Evolutionary conservation across 2,797 vertebrate species (phyloP).

Genomic region (Loris lydekkerianus): DNA sequence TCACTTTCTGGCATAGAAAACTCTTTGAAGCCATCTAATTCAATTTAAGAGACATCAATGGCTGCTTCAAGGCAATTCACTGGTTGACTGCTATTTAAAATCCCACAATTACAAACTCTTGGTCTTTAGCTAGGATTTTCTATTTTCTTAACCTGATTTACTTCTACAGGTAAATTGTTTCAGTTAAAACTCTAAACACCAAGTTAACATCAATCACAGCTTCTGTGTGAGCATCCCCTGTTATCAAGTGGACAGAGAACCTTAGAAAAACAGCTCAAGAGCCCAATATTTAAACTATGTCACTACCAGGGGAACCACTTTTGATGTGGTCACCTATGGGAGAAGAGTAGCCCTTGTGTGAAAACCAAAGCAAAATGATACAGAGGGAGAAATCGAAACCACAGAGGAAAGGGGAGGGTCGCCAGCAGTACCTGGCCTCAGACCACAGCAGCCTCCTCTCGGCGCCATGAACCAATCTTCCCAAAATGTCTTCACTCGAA

Average conservation of each 20-base stretch:
- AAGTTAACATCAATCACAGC: background rate
- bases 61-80: background rate
- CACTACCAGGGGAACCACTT: background rate
- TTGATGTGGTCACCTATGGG: background rate
- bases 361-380: background rate
- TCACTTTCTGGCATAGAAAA: background rate
- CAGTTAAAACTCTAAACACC: background rate
- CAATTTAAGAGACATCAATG: background rate
- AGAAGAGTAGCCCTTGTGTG: background rate
- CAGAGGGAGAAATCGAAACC: no score
- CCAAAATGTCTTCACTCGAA: fast-evolving
- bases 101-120: background rate
- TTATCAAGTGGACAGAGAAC: background rate
- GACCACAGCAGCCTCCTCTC: no score
- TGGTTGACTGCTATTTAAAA: background rate
- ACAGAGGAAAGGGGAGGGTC: no score
- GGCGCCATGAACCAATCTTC: background rate
- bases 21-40: background rate
- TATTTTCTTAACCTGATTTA: background rate
- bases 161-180: background rate
- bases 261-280: background rate
- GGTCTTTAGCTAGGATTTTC: background rate
- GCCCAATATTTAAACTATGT: background rate
- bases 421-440: no score
- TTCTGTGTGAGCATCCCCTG: background rate